Base-by-base conservation (phyloP, 2,888 invertebrate genomes). In the Thera britannica region DNA sequence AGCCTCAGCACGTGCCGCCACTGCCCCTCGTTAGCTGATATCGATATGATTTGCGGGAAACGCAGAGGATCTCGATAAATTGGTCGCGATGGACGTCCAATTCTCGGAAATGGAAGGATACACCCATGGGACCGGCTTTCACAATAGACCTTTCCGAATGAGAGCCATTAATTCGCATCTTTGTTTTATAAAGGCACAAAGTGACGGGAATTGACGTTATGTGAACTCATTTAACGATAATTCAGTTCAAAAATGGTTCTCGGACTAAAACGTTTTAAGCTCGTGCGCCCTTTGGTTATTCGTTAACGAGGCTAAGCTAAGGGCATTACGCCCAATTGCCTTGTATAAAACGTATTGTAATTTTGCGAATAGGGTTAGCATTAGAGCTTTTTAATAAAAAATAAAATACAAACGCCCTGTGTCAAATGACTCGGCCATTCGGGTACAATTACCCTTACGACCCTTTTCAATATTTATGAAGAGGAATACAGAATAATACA, bases 141-240 rank as follows among this genome's bases (percentile, higher is more conserved):
- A 90, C 90, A 91, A 91, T 90, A 88, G 92, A 88, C 90, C 90
- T 87, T 88, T 84, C 83, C 83, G 89, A 92, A 92, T 90, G 90
- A 89, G 88, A 83, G 82, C 90, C 90, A 92, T 92, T 92, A 93
- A 92, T 91, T 90, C 91, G 85, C 88, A 90, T 92, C 91, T 92
- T 92, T 92, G 92, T 92, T 92, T 92, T 90, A 90, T 90, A 90
- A 89, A 90, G 70, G 89, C 87, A 85, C 84, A 80, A 85, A 89
- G 89, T 89, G 90, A 91, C 89, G 87, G 81, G 86, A 87, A 89
- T 89, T 86, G 90, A 90, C 89, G 85, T 87, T 86, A 86, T 84
- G 85, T 82, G 84, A 88, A 82, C 85, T 88, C 88, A 89, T 89
- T 89, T 86, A 82, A 83, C 84, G 85, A 89, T 87, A 87, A 89